Percentiles rank a stretch among this genome's conserved stretches.
These are phyloP conservation scores for Psephotus haematonotus DNA, from an alignment of 2,113 vertebrate genomes.

Conservation along the genomic window DNA sequence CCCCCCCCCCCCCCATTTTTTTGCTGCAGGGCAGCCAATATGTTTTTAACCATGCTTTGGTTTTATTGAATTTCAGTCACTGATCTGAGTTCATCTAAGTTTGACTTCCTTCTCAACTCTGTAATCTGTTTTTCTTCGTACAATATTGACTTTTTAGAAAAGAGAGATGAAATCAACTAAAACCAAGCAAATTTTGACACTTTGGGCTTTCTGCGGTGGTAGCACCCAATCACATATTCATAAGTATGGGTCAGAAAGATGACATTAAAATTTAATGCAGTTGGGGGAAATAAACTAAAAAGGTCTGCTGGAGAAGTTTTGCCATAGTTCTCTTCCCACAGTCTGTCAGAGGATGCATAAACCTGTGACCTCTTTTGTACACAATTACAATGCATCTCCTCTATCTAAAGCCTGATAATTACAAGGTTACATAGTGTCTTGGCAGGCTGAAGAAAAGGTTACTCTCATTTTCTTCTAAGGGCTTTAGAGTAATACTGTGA, in stretches of 20 bases:
- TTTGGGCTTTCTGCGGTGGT: neutral
- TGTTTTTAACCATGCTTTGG: neutral
- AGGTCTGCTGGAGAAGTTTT: slow-evolving; percentile 66
- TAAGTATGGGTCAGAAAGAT: slow-evolving; percentile 71
- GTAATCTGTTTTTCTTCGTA: neutral
- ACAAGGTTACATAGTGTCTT: slow-evolving; percentile 72
- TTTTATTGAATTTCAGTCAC: neutral
- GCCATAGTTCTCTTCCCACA: slow-evolving; percentile 41
- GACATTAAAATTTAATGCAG: slow-evolving; percentile 69
- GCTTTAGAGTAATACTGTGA: slow-evolving; percentile 31
- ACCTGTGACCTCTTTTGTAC: slow-evolving; percentile 76
- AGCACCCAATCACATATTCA: slow-evolving; percentile 71
- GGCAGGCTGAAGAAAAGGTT: slow-evolving; percentile 75
- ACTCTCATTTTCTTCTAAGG: slow-evolving; percentile 67
- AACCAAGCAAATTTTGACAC: slow-evolving; percentile 47
- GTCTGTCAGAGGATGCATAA: slow-evolving; percentile 72
- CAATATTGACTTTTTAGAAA: slow-evolving; percentile 6
- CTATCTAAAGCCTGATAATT: slow-evolving; percentile 76
- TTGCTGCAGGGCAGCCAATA: neutral
- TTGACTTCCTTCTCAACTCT: neutral
- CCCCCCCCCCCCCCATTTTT: neutral
- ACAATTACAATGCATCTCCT: slow-evolving; percentile 77
- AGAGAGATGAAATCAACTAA: slow-evolving; percentile 66
- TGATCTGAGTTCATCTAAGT: neutral
- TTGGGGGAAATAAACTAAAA: slow-evolving; percentile 74